A percentile compares a stretch with the other conserved stretches of the same genome.
These are phyloP conservation scores for Psammodynastes pulverulentus DNA, from an alignment of 2,113 vertebrate species.

Conservation along the genomic window DNA sequence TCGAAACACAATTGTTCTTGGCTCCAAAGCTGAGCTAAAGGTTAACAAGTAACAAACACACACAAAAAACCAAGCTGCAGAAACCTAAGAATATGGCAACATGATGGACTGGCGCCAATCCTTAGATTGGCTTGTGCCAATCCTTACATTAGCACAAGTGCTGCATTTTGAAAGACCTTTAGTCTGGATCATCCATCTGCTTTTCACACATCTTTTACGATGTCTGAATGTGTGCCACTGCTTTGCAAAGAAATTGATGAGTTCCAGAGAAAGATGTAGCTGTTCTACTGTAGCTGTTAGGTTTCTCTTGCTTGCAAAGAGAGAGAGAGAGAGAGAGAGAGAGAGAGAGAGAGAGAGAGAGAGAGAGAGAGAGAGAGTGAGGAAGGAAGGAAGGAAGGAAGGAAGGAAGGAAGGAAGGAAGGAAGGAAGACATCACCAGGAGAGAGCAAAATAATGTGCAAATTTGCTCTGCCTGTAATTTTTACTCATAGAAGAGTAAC, in stretches of 20 bases:
- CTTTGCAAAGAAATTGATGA: neutral
- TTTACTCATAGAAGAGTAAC: neutral
- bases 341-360: neutral
- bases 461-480: neutral
- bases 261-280: neutral
- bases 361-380: too few relatives aligned
- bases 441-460: neutral
- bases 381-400: too few relatives aligned
- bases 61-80: neutral
- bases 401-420: too few relatives aligned
- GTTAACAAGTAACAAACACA: neutral
- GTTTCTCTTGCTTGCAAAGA: neutral
- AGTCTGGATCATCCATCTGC: neutral
- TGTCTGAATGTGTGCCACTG: neutral
- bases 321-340: neutral
- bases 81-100: neutral
- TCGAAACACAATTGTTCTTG: neutral
- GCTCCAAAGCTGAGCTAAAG: neutral
- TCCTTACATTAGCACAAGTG: neutral
- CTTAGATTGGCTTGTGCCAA: neutral
- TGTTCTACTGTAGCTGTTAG: neutral
- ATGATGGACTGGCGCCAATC: neutral
- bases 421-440: neutral
- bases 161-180: neutral
- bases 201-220: neutral